Base-by-base conservation (phyloP, 1,140 invertebrate genomes). In the Philopotamus ludificatus region DNA sequence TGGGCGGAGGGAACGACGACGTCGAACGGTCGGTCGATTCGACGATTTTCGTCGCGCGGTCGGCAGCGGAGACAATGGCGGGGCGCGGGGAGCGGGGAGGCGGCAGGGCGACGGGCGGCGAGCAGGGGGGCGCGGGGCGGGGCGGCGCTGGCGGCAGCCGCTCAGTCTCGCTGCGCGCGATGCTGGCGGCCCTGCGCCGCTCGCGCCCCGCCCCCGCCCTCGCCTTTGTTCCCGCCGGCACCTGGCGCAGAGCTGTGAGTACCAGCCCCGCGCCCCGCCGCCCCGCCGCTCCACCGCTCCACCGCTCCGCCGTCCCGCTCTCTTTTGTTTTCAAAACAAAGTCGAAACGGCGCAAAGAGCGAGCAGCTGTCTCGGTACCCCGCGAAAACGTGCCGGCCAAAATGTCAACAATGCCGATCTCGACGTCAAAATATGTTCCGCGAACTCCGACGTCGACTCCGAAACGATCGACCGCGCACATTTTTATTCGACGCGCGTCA, bases 131-230 rank as follows among this genome's bases (percentile, higher is more conserved):
- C 49, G 20, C 15, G 49, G 7, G 7, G 12, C 53, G 28, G 53
- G 18, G 53, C 53, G 20, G 25, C 53, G 53, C 18, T 20, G 53
- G 25, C 28, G 22, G 25, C 15, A 55, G 47, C 47, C 53, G 53
- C 3, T n/a, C n/a, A 12, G 15, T 22, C 9, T 16, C n/a, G 28
- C 28, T 34, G 28, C 12, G 28, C 4, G 28, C 12, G 28, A 34
- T 4, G 4, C 4, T 15, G 18, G 44, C 44, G 8, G 44, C 44
- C 44, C 44, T 4, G 44, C 15, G 7, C 34, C 34, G 10, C 15
- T 20, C 10, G 44, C 44, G 7, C 18, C 18, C 44, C 44, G 44
- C 8, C 18, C 3, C 4, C 4, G 51, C 3, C 28, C 2, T 25
- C 51, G 51, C 12, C 22, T 3, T 12, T 22, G 3, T 4, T 7